A percentile compares a stretch with the other conserved stretches of the same genome.
Evolutionary conservation across 30 jellyfish, hydroid and myxozoan species (phyloP).

Genomic region (Catostylus mosaicus): DNA sequence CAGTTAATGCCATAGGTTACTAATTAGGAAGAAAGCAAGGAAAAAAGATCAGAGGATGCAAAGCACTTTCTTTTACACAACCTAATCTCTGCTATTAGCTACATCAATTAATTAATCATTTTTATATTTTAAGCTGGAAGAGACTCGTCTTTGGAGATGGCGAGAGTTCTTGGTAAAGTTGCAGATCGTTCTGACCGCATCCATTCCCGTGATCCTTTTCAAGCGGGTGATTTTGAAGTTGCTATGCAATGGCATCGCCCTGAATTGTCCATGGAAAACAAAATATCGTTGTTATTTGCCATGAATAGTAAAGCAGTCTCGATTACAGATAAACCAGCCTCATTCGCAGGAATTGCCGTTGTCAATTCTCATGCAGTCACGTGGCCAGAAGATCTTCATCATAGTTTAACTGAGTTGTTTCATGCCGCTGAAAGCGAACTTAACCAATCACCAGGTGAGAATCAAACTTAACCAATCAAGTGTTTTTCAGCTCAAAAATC

Average conservation of each 20-base stretch:
- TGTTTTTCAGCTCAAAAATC: no score
- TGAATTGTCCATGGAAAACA: slow-evolving; percentile 30
- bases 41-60: no score
- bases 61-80: no score
- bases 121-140: background rate
- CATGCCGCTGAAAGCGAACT: slow-evolving; percentile 65
- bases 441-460: slow-evolving; percentile 40
- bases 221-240: slow-evolving; percentile 78
- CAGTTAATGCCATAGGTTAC: no score
- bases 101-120: no score
- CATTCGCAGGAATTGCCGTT: slow-evolving; percentile 54
- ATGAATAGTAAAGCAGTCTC: slow-evolving; percentile 72
- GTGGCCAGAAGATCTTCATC: slow-evolving; percentile 48
- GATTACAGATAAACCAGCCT: slow-evolving; percentile 60
- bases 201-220: slow-evolving; percentile 77
- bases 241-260: slow-evolving; percentile 80
- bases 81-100: no score
- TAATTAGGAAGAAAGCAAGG: no score
- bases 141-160: slow-evolving; percentile 1
- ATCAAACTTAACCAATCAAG: no score
- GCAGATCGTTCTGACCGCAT: slow-evolving; percentile 71
- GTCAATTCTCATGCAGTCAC: slow-evolving; percentile 4
- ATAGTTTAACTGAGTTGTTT: slow-evolving; percentile 44
- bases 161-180: slow-evolving; percentile 19
- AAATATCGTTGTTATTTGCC: slow-evolving; percentile 41